Percentiles rank a stretch among this genome's conserved stretches.
Conservation (phyloP, 2,888 invertebrate species). For the Stratiomys singularior region DNA sequence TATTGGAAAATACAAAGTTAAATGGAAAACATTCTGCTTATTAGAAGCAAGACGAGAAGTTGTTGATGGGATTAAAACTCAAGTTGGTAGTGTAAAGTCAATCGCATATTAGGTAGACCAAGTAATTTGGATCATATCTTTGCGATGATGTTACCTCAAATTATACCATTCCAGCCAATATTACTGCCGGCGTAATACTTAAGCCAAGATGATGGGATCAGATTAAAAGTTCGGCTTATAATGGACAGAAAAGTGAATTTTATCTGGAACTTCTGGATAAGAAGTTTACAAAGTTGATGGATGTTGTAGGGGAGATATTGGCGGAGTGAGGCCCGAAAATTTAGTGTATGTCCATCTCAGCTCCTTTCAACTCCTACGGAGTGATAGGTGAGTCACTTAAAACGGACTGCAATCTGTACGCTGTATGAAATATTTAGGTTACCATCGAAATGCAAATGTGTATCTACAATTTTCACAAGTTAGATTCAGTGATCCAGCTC, state of each 20-base stretch:
- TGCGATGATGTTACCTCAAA: slow-evolving; percentile 8
- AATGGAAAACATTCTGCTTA: background rate
- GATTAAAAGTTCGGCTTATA: slow-evolving; percentile 38
- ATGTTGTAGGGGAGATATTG: background rate
- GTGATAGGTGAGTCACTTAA: too few relatives aligned
- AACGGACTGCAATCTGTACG: too few relatives aligned
- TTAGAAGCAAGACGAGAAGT: slow-evolving; percentile 1
- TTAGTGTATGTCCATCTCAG: too few relatives aligned
- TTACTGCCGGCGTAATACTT: background rate
- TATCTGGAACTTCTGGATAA: slow-evolving; percentile 36
- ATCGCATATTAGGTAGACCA: background rate
- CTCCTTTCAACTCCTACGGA: too few relatives aligned
- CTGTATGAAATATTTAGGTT: too few relatives aligned
- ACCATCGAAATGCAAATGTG: too few relatives aligned
- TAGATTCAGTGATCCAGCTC: too few relatives aligned
- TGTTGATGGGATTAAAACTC: slow-evolving; percentile 24
- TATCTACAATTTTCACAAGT: too few relatives aligned
- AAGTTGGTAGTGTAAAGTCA: background rate
- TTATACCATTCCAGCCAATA: slow-evolving; percentile 6
- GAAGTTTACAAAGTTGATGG: slow-evolving; percentile 5
- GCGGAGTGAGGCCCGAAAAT: too few relatives aligned
- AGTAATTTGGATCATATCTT: background rate
- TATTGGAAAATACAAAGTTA: background rate
- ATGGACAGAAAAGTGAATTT: slow-evolving; percentile 44
- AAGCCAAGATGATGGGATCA: slow-evolving; percentile 26